Conservation (phyloP, 2,888 invertebrate species). For the Sinhomidia bicolor region DNA sequence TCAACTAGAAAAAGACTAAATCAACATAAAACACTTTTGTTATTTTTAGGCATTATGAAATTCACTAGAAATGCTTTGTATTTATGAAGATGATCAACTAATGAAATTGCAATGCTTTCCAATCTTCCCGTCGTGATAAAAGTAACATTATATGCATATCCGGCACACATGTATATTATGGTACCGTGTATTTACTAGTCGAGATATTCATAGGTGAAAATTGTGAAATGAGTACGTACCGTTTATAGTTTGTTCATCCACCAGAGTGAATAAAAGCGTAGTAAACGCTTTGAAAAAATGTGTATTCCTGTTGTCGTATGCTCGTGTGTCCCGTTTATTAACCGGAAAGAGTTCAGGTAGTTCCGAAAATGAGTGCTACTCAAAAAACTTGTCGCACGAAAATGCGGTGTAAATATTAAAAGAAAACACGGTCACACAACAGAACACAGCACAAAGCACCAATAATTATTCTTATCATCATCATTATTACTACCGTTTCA, state of each 20-base stretch:
- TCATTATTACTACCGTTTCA: neutral
- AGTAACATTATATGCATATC: neutral
- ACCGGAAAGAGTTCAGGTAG: neutral
- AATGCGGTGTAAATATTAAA: neutral
- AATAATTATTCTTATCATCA: conserved; percentile 1
- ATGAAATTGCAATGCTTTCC: neutral
- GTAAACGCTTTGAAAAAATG: neutral
- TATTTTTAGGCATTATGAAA: conserved; percentile 20
- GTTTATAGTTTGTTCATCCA: neutral
- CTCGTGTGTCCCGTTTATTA: neutral
- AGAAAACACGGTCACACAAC: conserved; percentile 7
- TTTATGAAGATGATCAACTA: neutral
- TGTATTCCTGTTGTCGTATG: neutral
- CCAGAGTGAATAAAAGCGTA: neutral
- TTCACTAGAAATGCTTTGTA: neutral
- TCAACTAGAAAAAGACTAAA: conserved; percentile 18
- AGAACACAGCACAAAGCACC: neutral
- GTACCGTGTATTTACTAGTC: neutral
- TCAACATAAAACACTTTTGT: neutral
- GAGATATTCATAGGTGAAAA: neutral
- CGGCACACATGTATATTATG: too few species aligned
- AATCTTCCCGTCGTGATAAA: neutral
- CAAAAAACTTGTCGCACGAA: neutral
- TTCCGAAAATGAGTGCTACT: neutral
- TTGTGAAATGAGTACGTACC: neutral